A percentile compares a stretch with the other conserved stretches of the same genome.
phyloP scores from a whole-genome alignment of 1,140 invertebrate genomes.

The Bacillus rossius region DNA sequence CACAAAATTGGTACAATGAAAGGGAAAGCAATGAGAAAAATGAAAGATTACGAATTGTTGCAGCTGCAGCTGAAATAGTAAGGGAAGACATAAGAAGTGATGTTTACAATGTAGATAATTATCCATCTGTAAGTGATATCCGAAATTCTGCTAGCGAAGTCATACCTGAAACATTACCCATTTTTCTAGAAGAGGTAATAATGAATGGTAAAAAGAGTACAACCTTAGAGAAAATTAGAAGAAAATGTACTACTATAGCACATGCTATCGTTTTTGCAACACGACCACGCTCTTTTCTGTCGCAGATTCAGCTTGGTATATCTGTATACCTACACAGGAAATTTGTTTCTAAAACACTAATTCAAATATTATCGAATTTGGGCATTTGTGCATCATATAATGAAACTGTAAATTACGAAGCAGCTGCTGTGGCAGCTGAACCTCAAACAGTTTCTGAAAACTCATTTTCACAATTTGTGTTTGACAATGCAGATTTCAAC shows the following conservation, averaged over 20 bases:
- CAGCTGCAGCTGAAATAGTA: no score
- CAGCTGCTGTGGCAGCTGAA: conserved; percentile 17
- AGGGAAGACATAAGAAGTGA: no score
- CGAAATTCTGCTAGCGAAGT: no score
- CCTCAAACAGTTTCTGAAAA: conserved; percentile 12
- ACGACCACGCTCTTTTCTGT: conserved; percentile 35
- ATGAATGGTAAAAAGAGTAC: no score
- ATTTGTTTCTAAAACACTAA: conserved; percentile 22
- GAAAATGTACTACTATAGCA: conserved; percentile 21
- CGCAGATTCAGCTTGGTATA: conserved; percentile 21
- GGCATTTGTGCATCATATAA: conserved; percentile 25
- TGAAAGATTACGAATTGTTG: no score
- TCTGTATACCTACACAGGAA: conserved; percentile 22
- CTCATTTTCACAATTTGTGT: conserved; percentile 29
- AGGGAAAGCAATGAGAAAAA: no score
- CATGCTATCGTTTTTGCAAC: conserved; percentile 33
- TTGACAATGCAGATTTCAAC: conserved; percentile 31
- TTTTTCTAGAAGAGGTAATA: no score
- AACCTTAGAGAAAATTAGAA: no score
- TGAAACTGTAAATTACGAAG: conserved; percentile 21
- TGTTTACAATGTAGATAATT: no score
- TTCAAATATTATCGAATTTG: conserved; percentile 20
- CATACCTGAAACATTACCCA: no score
- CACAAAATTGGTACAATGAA: no score
- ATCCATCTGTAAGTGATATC: no score